phyloP scores from a whole-genome alignment of 2,797 vertebrate species.

The Labroides dimidiatus region DNA sequence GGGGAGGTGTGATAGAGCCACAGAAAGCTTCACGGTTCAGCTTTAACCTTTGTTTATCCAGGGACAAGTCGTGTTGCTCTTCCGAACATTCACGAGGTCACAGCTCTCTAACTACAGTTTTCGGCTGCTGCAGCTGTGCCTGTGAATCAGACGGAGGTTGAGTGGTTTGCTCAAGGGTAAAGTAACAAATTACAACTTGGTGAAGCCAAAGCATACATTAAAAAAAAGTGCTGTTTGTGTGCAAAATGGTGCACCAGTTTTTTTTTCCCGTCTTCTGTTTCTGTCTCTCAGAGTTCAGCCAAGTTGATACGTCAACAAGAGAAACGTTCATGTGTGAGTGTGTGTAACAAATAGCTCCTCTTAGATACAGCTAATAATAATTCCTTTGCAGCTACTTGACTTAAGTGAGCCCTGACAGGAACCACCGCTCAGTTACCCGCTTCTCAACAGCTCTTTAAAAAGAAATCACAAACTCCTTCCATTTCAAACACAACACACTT shows the following conservation, averaged over 20 bases:
- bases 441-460: no score
- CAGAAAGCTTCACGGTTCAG: constrained; percentile 50
- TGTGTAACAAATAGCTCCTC: no score
- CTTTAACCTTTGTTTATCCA: constrained; percentile 64
- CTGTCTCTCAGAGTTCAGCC: not conserved
- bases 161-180: constrained; percentile 35
- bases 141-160: constrained; percentile 25
- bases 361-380: no score
- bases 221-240: not conserved
- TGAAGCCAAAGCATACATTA: constrained; percentile 4
- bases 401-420: no score
- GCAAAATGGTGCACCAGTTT: not conserved
- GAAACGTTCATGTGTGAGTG: no score
- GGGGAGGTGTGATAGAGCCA: constrained; percentile 56
- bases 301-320: no score
- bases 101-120: constrained; percentile 46
- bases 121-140: constrained; percentile 27
- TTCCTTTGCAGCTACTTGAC: no score
- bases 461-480: no score
- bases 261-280: not conserved
- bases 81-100: constrained; percentile 18
- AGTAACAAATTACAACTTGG: constrained; percentile 17
- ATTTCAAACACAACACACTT: no score
- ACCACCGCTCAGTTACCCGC: no score
- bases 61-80: constrained; percentile 45